Evolutionary conservation across 2,888 invertebrate species (phyloP).

Genomic region (Auanema sp.): DNA sequence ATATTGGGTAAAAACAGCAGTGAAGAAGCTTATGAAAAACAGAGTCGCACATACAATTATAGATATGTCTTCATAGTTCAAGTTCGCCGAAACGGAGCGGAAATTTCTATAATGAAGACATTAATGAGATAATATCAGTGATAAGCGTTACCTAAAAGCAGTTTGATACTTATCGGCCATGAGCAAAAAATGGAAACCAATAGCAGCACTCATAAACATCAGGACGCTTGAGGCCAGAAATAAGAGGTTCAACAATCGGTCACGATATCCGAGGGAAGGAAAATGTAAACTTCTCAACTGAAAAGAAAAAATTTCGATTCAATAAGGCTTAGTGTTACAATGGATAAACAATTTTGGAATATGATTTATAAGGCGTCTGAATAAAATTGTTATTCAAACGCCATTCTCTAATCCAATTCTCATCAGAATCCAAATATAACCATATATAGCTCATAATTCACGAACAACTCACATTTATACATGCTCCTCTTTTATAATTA

Average conservation of each 20-base stretch:
- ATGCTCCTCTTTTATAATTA: constrained; percentile 68
- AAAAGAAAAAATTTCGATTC: constrained; percentile 2
- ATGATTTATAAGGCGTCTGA: neutral
- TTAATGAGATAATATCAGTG: neutral
- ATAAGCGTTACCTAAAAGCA: constrained; percentile 14
- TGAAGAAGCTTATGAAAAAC: constrained; percentile 70
- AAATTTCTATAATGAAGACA: constrained; percentile 22
- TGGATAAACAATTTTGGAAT: neutral
- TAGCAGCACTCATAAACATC: constrained; percentile 65
- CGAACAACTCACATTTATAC: constrained; percentile 66
- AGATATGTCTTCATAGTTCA: constrained; percentile 66
- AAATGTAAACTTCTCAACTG: constrained; percentile 64
- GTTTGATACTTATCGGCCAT: constrained; percentile 24
- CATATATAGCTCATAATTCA: neutral
- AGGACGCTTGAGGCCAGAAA: constrained; percentile 68
- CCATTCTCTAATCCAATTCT: neutral
- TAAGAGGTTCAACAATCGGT: constrained; percentile 68
- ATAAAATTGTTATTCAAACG: too few relatives aligned
- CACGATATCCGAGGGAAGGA: constrained; percentile 67
- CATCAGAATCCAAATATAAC: neutral
- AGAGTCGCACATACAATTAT: constrained; percentile 69
- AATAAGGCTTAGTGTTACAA: neutral
- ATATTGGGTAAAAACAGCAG: constrained; percentile 68
- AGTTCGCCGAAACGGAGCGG: constrained; percentile 26
- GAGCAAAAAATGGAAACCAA: constrained; percentile 43